Base-by-base conservation (phyloP, 1,140 invertebrate species). In the Bombus superbus region DNA sequence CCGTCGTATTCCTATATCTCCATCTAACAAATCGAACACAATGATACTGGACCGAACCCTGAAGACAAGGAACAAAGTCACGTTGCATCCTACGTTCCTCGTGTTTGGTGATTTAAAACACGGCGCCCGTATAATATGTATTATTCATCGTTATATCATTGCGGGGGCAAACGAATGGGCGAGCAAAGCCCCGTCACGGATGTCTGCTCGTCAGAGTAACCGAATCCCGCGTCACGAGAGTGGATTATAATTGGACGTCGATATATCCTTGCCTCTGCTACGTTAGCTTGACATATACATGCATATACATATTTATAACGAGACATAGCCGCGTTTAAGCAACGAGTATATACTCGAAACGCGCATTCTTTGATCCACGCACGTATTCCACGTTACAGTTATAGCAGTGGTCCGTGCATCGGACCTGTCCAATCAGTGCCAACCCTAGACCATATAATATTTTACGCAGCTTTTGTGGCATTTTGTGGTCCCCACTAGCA, bases 191-290 rank as follows among this genome's bases (percentile, higher is more conserved):
- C 78, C 75, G n/a, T 89, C 73, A 89, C 81, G 77, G 78, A 78
- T 66, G 81, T 76, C 85, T 82, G 75, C 88, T 90, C 86, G 86
- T 88, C 81, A 83, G 85, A 83, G 79, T 86, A 90, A 90, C 86
- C 89, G 88, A 90, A 90, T 90, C 89, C 83, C 89, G 66, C 81
- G 89, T 89, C 77, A 88, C 86, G 83, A 83, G 89, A 88, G 89
- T 90, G 86, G 89, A 90, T 90, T 91, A 91, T 91, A 91, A 91
- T 91, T 86, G 87, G 88, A 91, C 89, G 80, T 88, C 89, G 89
- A 91, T 91, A 90, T 91, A 90, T 90, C 83, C 88, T 90, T 79
- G 82, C 83, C 74, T 82, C 81, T 53, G 57, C 74, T 83, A 69
- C 72, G 69, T 69, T 57, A 47, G 57, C 74, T 40, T 38, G 47